Conservation (phyloP, 1,140 invertebrate genomes). For the Thalassaphorura encarpata region DNA sequence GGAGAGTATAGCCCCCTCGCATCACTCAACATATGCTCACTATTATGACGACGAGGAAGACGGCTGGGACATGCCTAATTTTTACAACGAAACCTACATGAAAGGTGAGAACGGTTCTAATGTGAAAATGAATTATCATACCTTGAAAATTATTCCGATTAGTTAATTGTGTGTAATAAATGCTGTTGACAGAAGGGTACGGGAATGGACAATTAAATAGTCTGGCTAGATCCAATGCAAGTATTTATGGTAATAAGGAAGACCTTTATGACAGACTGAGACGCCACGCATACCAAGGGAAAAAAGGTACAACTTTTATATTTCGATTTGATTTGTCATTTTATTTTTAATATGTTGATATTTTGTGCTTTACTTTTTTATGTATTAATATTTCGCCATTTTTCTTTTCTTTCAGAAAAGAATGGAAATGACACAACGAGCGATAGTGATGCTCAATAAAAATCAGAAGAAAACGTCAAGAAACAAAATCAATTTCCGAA, state of each 20-base stretch:
- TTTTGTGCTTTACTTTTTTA: too few relatives aligned
- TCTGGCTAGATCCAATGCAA: slow-evolving; percentile 79
- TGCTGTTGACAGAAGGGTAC: slow-evolving; percentile 55
- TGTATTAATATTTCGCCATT: not conserved
- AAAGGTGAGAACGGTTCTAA: slow-evolving; percentile 44
- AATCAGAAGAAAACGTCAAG: not conserved
- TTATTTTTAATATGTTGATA: not conserved
- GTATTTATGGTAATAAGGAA: slow-evolving; percentile 90
- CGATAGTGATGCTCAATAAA: slow-evolving; percentile 34
- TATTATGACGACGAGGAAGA: slow-evolving; percentile 93
- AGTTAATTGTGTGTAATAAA: too few relatives aligned
- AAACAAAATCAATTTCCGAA: not conserved
- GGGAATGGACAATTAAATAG: slow-evolving; percentile 73
- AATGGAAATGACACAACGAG: slow-evolving; percentile 34
- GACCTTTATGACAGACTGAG: slow-evolving; percentile 91
- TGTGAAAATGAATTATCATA: slow-evolving; percentile 1
- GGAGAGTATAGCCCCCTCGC: slow-evolving; percentile 82
- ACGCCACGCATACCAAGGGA: slow-evolving; percentile 87
- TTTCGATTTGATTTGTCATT: not conserved
- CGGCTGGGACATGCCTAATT: slow-evolving; percentile 95
- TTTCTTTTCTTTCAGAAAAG: slow-evolving; percentile 24
- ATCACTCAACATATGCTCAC: slow-evolving; percentile 85
- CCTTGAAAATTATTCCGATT: too few relatives aligned
- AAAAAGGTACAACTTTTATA: slow-evolving; percentile 65
- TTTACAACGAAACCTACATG: slow-evolving; percentile 95